These are phyloP conservation scores for Lycocorax pyrrhopterus DNA, from an alignment of 2,113 vertebrate genomes.

Conservation along the genomic window DNA sequence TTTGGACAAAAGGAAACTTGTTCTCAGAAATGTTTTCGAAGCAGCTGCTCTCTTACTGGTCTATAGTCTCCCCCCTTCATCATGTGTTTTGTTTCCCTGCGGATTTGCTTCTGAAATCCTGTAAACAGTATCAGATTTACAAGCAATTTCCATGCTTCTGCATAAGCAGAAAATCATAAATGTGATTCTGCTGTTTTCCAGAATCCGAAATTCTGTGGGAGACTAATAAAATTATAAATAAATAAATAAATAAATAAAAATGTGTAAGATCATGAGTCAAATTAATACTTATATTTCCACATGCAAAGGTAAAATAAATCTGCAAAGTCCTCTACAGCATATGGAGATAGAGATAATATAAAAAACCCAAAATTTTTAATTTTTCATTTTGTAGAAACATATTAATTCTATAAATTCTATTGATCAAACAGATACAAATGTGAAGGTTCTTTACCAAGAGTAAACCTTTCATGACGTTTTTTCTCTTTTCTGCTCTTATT, in stretches of 20 bases:
- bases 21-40: not conserved
- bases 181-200: not conserved
- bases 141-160: not conserved
- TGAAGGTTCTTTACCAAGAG: not conserved
- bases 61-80: not conserved
- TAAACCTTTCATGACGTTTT: slow-evolving; percentile 13
- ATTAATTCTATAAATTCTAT: slow-evolving; percentile 35
- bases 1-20: not conserved
- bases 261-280: not conserved
- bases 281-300: slow-evolving; percentile 51
- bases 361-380: slow-evolving; percentile 54
- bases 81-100: not conserved
- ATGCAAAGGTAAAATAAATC: slow-evolving; percentile 3
- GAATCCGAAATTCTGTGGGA: not conserved
- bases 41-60: not conserved
- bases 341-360: slow-evolving; percentile 30
- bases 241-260: not conserved
- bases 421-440: slow-evolving; percentile 16
- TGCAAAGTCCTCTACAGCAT: slow-evolving; percentile 33
- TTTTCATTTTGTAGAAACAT: slow-evolving; percentile 8
- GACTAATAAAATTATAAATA: not conserved
- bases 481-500: not conserved
- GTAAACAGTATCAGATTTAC: not conserved
- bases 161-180: not conserved
- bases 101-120: not conserved